Base-by-base conservation (phyloP, 2,888 invertebrate species). In the Eristalinus sepulchralis region DNA sequence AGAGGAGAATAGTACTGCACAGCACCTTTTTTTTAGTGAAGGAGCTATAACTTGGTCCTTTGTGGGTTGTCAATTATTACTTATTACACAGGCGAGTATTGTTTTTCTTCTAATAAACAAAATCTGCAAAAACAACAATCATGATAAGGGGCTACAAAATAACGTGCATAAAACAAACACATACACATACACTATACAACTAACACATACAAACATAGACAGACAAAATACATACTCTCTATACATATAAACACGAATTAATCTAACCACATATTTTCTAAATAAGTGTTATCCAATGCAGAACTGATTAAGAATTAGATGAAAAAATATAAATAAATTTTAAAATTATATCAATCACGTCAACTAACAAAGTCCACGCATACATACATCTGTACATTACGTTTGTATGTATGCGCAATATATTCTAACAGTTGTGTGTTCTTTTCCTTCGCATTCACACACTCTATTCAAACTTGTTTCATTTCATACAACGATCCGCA, bases 251-350 rank as follows among this genome's bases (percentile, higher is more conserved):
- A 34, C 33, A 55, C 31, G 57, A 24, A 13, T 57, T 33, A 39
- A 67, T 60, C 22, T 24, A 64, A 64, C 13, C 13, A 27, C 47
- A 47, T 13, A 64, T 59, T 22, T 27, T 67, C 60, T 27, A 73
- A 67, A 36, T 55, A 70, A 55, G 20, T 47, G 57, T 47, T 79
- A 20, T 75, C 20, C 47, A 75, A 75, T 75, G 67, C 68, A 73
- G 81, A 68, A 81, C 81, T 81, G 81, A 81, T 70, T 36, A 66
- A 75, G 11, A 57, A 62, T 20, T 71, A 79, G 60, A 59, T 20
- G 53, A 77, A 11, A 39, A 13, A 20, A n/a, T 53, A 60, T 66
- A 59, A 22, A 27, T 13, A 66, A 62, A n/a, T 67, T 39, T n/a
- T 33, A 60, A 10, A 75, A 57, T 13, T 39, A 36, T 39, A 22